Percentiles rank a stretch among this genome's conserved stretches.
phyloP scores from a whole-genome alignment of 1,140 invertebrate species.

The Drosophila pseudoananassae region DNA sequence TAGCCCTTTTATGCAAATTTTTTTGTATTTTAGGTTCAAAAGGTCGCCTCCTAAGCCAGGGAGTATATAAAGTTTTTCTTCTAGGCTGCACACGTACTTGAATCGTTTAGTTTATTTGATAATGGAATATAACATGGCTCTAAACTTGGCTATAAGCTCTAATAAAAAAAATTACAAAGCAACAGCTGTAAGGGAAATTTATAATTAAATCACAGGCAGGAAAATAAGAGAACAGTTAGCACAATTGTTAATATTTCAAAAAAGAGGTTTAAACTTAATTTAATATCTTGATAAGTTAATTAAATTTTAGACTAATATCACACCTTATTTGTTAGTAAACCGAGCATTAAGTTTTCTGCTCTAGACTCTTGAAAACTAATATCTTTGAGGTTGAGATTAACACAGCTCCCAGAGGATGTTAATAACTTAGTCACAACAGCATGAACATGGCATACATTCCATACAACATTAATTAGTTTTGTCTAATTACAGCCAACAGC shows the following conservation, averaged over 20 bases:
- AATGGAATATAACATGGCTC: conserved; percentile 50
- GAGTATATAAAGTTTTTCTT: conserved; percentile 11
- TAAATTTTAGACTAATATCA: background rate
- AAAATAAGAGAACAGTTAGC: background rate
- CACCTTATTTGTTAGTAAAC: conserved; percentile 5
- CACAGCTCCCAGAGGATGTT: conserved; percentile 31
- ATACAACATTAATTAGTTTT: conserved; percentile 70
- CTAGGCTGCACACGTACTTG: conserved; percentile 62
- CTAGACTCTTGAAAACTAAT: conserved; percentile 26
- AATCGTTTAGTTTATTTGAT: conserved; percentile 68
- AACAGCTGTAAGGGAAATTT: conserved; percentile 38
- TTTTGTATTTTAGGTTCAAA: conserved; percentile 32
- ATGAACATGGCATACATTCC: conserved; percentile 59
- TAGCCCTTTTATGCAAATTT: conserved; percentile 53
- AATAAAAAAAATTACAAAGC: conserved; percentile 1
- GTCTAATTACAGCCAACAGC: conserved; percentile 59
- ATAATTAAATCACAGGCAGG: background rate
- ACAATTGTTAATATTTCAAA: background rate
- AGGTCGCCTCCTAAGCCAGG: conserved; percentile 5
- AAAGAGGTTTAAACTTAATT: no score
- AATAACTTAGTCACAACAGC: conserved; percentile 42
- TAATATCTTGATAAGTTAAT: background rate
- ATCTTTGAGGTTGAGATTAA: conserved; percentile 27
- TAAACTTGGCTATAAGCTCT: conserved; percentile 3
- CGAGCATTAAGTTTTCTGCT: conserved; percentile 16